Conservation (phyloP, 1,140 invertebrate genomes). For the Leptinotarsa texana region DNA sequence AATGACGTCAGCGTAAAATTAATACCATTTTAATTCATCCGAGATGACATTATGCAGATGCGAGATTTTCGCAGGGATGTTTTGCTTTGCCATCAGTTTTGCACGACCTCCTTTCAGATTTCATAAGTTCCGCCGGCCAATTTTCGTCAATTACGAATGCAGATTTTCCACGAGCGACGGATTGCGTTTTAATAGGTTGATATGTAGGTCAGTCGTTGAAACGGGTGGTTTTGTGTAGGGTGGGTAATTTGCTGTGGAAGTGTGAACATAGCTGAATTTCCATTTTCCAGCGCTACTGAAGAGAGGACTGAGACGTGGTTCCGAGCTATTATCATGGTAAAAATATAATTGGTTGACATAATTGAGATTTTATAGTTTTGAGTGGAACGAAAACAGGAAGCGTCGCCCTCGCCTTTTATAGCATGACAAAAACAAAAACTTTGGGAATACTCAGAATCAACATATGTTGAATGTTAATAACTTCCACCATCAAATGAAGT, state of each 20-base stretch:
- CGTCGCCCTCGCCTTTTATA: too few species aligned
- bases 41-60: slow-evolving; percentile 23
- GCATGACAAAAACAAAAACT: too few species aligned
- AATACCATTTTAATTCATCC: slow-evolving; percentile 22
- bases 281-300: too few species aligned
- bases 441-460: too few species aligned
- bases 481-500: too few species aligned
- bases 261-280: background rate
- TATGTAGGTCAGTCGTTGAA: slow-evolving; percentile 2
- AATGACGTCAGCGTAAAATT: slow-evolving; percentile 22
- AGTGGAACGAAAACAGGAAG: too few species aligned
- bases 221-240: background rate
- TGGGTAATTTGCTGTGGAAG: background rate
- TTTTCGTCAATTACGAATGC: slow-evolving; percentile 25
- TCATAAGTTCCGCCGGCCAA: slow-evolving; percentile 17
- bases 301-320: too few species aligned
- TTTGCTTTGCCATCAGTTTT: slow-evolving; percentile 21
- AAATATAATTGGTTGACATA: too few species aligned
- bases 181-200: slow-evolving; percentile 7
- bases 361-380: too few species aligned
- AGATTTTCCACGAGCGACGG: slow-evolving; percentile 7
- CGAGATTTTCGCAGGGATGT: slow-evolving; percentile 13
- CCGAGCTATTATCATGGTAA: too few species aligned
- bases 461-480: too few species aligned
- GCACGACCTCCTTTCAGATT: slow-evolving; percentile 12